Base-by-base conservation (phyloP, 2,113 vertebrate genomes). In the Oreamnos americanus region DNA sequence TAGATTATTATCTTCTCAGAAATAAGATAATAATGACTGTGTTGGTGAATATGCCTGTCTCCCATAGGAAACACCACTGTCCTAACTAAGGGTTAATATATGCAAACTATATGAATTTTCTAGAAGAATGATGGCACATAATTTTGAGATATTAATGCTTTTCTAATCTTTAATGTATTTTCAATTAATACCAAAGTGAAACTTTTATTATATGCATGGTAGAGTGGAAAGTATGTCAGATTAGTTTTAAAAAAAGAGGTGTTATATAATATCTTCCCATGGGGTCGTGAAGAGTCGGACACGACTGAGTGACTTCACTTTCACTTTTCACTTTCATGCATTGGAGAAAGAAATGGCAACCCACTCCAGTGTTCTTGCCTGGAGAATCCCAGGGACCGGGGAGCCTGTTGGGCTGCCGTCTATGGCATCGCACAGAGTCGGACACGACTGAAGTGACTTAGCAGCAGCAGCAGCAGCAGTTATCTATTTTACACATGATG, bases 31-130 rank as follows among this genome's bases (percentile, higher is more conserved):
- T 33, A 76, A 36, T 91, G 19, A 87, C 13, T 93, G 7, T 51
- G 45, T 47, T 76, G 84, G 30, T 3, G 43, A 8, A 74, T 64
- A 71, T 81, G 4, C 13, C 58, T 83, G 13, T 23, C 30, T 47
- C 25, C 16, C 67, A 91, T 19, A 83, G 49, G 17, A 89, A 58
- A 86, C 43, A 94, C 10, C 17, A 39, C 5, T 45, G 15, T 67
- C 39, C 91, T 12, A 90, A 17, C 10, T 92, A 5, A 7, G 7
- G 4, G 15, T 88, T 91, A 88, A 47, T 57, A 85, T 96, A 85
- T 97, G 5, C 74, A 94, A 98, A 95, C n/a, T 19, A 74, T 25
- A 78, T 90, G 23, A 94, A 36, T 94, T 96, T 78, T 92, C 53
- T 62, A 71, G 28, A 83, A 58, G 43, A 90, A 87, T 3, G 7